Evolutionary conservation across 1,140 invertebrate species (phyloP), one percentile per base, ranked within the genome.

Genomic region (Drosophila sp.): DNA sequence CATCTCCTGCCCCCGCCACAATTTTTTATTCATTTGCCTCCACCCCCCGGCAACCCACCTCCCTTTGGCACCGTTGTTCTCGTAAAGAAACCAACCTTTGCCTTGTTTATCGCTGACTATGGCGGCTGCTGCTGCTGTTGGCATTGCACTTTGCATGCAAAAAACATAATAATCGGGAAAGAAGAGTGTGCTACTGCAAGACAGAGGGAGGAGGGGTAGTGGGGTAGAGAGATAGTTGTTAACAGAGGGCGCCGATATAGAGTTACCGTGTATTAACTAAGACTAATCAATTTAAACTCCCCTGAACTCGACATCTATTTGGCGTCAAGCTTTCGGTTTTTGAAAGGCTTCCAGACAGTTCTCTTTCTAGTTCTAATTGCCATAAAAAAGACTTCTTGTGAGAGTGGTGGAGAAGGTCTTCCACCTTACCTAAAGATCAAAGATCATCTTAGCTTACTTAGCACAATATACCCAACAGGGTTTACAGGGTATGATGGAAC

Each of bases 131-230:
- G 64, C 65, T 74, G 80, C 65, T 78, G 81, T 82, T 82, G 76
- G 83, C 84, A 84, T 56, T 87, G 84, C 84, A 87, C 84, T 87
- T 89, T 87, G 84, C 70, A 87, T 87, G 84, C 84, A 89, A 83
- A 87, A 86, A 89, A 78, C 84, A 89, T 78, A 84, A 87, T 89
- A 83, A 87, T 84, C 80, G 65, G 62, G 35, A 38, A 25, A 27
- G 56, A 50, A 62, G 64, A 44, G 25, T 50, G 44, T 50, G 38
- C 58, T n/a, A 27, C 17, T 17, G 32, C 30, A 40, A 40, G 60
- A 27, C 40, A 23, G 67, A 60, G 60, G 25, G 17, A 23, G 56
- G 1, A 4, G 27, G 5, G 0, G 50, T 8, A 4, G 4, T 7
- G 27, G 17, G 27, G 23, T 5, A 54, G 56, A 23, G 66, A 29